Conservation (phyloP, 2,797 vertebrate genomes). For the Rachycentron canadum region DNA sequence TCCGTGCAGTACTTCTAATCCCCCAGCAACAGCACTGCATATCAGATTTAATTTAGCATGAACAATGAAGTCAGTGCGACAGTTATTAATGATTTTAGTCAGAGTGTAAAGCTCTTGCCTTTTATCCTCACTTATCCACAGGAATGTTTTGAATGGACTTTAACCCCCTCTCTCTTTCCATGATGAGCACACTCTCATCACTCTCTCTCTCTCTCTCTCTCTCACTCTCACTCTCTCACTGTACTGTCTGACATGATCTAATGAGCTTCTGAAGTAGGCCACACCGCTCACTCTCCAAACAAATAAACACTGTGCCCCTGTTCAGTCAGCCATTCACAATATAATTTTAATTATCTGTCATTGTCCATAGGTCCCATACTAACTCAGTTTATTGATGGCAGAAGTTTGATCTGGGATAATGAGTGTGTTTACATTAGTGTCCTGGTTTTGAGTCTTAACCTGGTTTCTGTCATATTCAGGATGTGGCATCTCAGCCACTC, state of each 20-base stretch:
- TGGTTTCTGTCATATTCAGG: background rate
- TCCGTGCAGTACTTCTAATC: conserved; percentile 2
- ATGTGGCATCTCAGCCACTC: no score
- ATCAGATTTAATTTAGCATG: conserved; percentile 55
- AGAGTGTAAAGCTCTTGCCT: conserved; percentile 29
- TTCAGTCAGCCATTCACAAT: conserved; percentile 13
- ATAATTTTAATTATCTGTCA: conserved; percentile 2
- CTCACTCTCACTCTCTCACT: no score
- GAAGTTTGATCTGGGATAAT: background rate
- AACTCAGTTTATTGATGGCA: background rate
- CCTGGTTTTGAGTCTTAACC: background rate
- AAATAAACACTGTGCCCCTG: conserved; percentile 24
- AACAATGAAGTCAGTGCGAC: conserved; percentile 53
- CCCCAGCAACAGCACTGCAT: conserved; percentile 12
- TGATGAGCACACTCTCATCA: conserved; percentile 51
- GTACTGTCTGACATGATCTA: conserved; percentile 42
- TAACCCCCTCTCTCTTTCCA: conserved; percentile 24
- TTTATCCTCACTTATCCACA: conserved; percentile 39
- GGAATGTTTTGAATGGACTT: conserved; percentile 52
- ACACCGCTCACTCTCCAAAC: conserved; percentile 39
- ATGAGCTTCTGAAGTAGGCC: conserved; percentile 48
- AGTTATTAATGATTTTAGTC: conserved; percentile 58
- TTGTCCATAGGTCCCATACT: background rate
- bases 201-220: conserved; percentile 35
- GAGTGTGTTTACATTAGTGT: background rate